Conservation (phyloP, 2,888 invertebrate genomes). For the Eudasyphora cyanicolor region DNA sequence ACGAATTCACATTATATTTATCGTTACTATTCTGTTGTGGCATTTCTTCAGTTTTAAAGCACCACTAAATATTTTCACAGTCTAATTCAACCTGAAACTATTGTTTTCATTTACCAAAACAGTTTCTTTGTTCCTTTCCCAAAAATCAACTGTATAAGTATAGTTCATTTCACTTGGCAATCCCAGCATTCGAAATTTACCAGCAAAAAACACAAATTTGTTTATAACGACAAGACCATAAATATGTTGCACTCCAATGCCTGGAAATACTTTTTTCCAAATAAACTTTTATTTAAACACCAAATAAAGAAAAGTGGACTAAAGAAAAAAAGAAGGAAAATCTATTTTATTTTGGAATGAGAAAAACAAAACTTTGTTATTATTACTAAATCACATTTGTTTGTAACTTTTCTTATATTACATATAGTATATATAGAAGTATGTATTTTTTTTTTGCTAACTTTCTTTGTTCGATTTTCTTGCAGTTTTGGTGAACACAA, state of each 20-base stretch:
- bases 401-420: conserved; percentile 32
- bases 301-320: not conserved
- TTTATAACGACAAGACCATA: not conserved
- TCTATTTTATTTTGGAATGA: not conserved
- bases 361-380: conserved; percentile 25
- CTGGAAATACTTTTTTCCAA: not conserved
- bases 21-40: no score
- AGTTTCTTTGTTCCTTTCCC: no score
- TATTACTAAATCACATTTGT: conserved; percentile 50
- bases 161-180: no score
- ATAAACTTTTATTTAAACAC: not conserved
- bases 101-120: no score
- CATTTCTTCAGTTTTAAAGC: no score
- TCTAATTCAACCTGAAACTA: no score
- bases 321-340: conserved; percentile 6
- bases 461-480: conserved; percentile 57
- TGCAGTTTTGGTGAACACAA: conserved; percentile 69
- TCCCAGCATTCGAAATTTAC: no score
- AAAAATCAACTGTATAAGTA: no score
- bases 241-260: conserved; percentile 28
- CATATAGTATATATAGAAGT: no score
- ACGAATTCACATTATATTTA: no score
- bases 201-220: not conserved
- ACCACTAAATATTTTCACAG: no score
- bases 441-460: conserved; percentile 1